Base-by-base conservation (phyloP, 1,140 invertebrate genomes). In the Branchinecta lindahli region DNA sequence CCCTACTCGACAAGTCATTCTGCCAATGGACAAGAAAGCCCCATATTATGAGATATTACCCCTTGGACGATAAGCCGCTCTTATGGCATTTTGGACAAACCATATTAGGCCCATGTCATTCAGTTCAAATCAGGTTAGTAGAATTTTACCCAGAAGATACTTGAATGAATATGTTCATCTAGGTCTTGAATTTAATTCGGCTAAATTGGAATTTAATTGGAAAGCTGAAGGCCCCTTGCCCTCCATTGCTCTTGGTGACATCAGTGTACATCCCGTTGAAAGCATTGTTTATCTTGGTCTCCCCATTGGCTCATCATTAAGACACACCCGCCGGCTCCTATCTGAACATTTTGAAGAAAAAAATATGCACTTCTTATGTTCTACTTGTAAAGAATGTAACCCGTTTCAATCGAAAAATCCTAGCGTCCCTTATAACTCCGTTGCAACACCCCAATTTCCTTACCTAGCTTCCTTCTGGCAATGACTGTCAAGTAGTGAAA, bases 341-440 rank as follows among this genome's bases (percentile, higher is more conserved):
- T 61, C 52, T 20, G 52, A 61, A 61, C 52, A 61, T 61, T 61
- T 61, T 61, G 18, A 15, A 15, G 52, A 20, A 61, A 61, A 61
- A n/a, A n/a, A n/a, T 61, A 15, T 61, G 52, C 52, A 6, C 52
- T 61, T 61, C 52, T 61, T 61, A 61, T 61, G 52, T 6, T 61
- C 52, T 61, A 61, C 52, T 61, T 3, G 52, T 61, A 61, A 61
- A 61, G 18, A 61, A 61, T 61, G 18, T 61, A 12, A 61, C 52
- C 12, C 52, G 52, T 61, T 61, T 61, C 18, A 61, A 61, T 6
- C 2, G 52, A 61, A 61, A 61, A 61, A 6, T 61, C 52, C 18
- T 61, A 61, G 52, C 52, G 52, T 61, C 52, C 18, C 6, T 61
- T 61, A 61, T 61, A 61, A 61, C 18, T 61, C 52, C 18, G 52